phyloP scores from a whole-genome alignment of 2,888 invertebrate genomes.

The Cerceris rybyensis region DNA sequence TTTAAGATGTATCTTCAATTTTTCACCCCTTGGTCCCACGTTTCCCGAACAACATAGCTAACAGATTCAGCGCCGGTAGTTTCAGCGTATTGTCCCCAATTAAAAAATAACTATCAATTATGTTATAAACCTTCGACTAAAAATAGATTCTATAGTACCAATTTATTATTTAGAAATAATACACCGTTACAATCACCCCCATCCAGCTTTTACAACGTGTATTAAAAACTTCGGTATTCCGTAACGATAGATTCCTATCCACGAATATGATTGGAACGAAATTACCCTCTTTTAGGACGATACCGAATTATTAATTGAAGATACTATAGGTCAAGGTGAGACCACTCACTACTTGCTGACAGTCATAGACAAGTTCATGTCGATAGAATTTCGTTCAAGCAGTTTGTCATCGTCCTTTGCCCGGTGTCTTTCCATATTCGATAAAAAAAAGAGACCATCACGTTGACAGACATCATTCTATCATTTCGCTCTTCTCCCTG shows the following conservation, averaged over 20 bases:
- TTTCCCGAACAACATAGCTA: too few relatives aligned
- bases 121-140: too few relatives aligned
- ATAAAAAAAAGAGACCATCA: background rate
- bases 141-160: too few relatives aligned
- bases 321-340: slow-evolving; percentile 53
- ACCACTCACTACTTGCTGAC: slow-evolving; percentile 33
- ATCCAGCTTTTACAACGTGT: too few relatives aligned
- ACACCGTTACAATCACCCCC: too few relatives aligned
- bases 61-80: too few relatives aligned
- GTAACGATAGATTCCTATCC: slow-evolving; percentile 2
- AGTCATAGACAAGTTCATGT: slow-evolving; percentile 43
- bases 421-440: slow-evolving; percentile 9
- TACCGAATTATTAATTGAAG: slow-evolving; percentile 43
- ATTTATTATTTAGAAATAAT: too few relatives aligned
- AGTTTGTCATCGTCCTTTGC: slow-evolving; percentile 50
- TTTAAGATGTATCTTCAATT: too few relatives aligned
- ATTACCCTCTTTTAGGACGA: slow-evolving; percentile 24
- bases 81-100: too few relatives aligned
- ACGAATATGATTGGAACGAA: slow-evolving; percentile 1
- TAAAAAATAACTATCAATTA: too few relatives aligned
- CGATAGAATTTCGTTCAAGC: slow-evolving; percentile 40
- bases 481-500: background rate
- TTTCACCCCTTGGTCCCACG: too few relatives aligned
- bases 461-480: background rate
- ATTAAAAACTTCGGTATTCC: too few relatives aligned